phyloP scores from a whole-genome alignment of 2,113 vertebrate genomes.

The Nerophis ophidion region DNA sequence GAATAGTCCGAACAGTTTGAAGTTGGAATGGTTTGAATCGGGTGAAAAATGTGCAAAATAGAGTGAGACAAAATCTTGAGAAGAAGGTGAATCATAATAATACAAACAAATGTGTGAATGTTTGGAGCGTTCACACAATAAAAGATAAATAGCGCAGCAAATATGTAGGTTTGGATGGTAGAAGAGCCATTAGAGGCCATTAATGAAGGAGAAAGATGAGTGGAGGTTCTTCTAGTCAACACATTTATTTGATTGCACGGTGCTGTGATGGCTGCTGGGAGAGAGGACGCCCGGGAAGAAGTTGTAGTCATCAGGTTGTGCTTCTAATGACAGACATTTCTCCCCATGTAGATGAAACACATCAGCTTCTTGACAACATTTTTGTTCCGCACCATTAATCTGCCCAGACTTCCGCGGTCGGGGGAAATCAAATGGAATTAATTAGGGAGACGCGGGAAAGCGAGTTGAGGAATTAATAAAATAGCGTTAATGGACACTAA shows the following conservation, averaged over 20 bases:
- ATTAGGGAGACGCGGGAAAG: constrained; percentile 77
- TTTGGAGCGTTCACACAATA: no score
- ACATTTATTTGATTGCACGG: constrained; percentile 34
- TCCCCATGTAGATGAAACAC: constrained; percentile 71
- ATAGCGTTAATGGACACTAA: constrained; percentile 75
- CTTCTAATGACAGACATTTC: constrained; percentile 75
- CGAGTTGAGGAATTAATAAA: constrained; percentile 84
- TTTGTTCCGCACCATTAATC: constrained; percentile 79
- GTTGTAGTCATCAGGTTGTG: constrained; percentile 73
- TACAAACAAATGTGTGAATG: no score
- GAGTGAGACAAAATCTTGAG: no score
- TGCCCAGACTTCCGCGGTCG: constrained; percentile 73
- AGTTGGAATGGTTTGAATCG: no score
- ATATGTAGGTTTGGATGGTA: no score
- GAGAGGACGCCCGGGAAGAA: constrained; percentile 58
- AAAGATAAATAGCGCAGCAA: no score
- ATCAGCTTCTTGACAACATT: constrained; percentile 72
- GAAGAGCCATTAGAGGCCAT: no score
- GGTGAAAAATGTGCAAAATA: no score
- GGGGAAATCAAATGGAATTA: constrained; percentile 80
- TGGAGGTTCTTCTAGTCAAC: no score
- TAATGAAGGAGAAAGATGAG: no score
- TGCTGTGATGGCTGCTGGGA: constrained; percentile 68
- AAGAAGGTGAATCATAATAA: no score
- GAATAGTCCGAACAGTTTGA: no score